Evolutionary conservation across 2,888 invertebrate species (phyloP), one percentile per base, ranked within the genome.

Genomic region (Pantelozetes paolii): DNA sequence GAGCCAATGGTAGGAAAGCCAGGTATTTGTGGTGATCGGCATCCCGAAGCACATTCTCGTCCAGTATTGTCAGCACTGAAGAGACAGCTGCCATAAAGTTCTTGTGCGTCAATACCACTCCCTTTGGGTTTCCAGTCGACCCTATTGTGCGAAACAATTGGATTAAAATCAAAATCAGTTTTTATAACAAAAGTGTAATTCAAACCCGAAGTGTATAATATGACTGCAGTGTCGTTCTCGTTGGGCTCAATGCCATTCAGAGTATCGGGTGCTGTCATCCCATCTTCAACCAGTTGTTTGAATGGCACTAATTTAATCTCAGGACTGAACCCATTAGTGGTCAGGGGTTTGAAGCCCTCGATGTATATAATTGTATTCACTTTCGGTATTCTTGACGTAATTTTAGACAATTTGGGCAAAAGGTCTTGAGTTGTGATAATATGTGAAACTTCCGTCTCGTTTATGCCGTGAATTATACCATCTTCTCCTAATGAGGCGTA

Each of bases 401-500:
- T 74, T 74, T 75, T 77, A 77, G 79, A 80, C 72, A 98, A 91
- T 84, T 96, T 97, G 70, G 92, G 90, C 82, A 98, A 85, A 74
- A 99, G 86, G 76, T 95, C 93, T 82, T 90, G 90, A 36, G 93
- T 90, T 23, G 98, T 98, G 81, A 99, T 91, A 50, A 98, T 91
- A 11, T 92, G 90, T 69, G 90, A 89, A 0, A 94, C 95, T 82
- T 96, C 94, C 0, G 97, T 95, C 85, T 99, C 96, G 82, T 94
- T 94, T 81, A 99, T 91, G 79, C 96, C 79, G 70, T 78, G 77
- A 11, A 77, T 28, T 0, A 79, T 71, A 13, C 77, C 97, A 5
- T 98, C 97, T 81, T 96, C 94, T 9, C 45, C 96, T n/a, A 99
- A 86, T 0, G 97, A 98, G 1, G 98, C 92, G 83, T 99, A 99